These are phyloP conservation scores for Lichenostomus cassidix DNA, from an alignment of 2,113 vertebrate genomes.

Conservation along the genomic window DNA sequence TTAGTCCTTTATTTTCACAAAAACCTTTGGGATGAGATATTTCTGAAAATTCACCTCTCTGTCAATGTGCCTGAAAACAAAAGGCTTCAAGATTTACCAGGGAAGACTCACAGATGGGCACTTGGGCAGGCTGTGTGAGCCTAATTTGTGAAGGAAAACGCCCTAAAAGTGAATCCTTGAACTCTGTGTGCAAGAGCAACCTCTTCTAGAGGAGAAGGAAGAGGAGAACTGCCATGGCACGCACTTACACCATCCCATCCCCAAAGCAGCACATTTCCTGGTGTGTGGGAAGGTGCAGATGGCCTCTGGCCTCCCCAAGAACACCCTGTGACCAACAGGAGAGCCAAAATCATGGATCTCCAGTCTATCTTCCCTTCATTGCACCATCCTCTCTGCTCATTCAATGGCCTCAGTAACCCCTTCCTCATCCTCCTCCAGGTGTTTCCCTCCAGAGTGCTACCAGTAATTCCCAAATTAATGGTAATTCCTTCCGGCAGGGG, in stretches of 20 bases:
- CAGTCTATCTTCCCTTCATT: not conserved
- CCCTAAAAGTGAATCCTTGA: not conserved
- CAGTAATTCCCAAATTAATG: not conserved
- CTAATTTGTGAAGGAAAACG: not conserved
- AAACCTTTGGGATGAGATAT: not conserved
- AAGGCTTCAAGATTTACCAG: not conserved
- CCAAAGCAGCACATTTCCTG: not conserved
- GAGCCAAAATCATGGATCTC: not conserved
- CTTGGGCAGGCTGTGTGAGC: not conserved
- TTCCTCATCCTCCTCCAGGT: not conserved
- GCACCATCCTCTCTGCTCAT: not conserved
- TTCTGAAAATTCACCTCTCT: constrained; percentile 17
- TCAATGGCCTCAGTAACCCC: not conserved
- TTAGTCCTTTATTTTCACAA: constrained; percentile 1
- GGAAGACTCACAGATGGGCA: not conserved
- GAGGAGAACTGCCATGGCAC: not conserved
- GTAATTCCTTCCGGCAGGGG: not conserved
- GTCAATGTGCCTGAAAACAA: not conserved
- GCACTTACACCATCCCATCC: not conserved
- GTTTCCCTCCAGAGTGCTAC: not conserved
- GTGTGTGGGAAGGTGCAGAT: not conserved
- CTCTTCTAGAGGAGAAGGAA: not conserved
- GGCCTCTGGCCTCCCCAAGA: not conserved
- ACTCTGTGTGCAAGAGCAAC: not conserved
- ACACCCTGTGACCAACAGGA: not conserved